Evolutionary conservation across 2,888 invertebrate species (phyloP).

Genomic region (Ypsolopha sequella): DNA sequence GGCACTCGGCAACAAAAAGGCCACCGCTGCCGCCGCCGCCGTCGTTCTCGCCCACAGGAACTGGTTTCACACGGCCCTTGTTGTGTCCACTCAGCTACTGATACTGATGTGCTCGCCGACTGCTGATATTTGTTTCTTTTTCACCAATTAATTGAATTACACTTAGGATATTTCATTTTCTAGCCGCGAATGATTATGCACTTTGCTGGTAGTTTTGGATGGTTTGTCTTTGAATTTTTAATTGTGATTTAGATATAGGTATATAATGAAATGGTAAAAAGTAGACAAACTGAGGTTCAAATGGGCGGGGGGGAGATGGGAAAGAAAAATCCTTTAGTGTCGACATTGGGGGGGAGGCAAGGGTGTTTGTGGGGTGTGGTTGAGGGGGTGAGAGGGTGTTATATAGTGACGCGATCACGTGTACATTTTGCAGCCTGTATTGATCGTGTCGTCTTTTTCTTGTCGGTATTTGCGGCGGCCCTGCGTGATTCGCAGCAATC

Average conservation of each 20-base stretch:
- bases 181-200: too few species aligned
- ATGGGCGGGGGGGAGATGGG: slow-evolving; percentile 23
- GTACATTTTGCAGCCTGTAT: slow-evolving; percentile 68
- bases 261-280: slow-evolving; percentile 4
- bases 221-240: too few species aligned
- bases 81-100: slow-evolving; percentile 15
- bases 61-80: slow-evolving; percentile 35
- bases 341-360: slow-evolving; percentile 44
- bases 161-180: too few species aligned
- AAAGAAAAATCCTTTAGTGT: slow-evolving; percentile 54
- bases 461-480: slow-evolving; percentile 37
- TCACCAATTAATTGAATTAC: neutral
- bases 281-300: slow-evolving; percentile 19
- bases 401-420: slow-evolving; percentile 69
- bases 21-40: slow-evolving; percentile 18
- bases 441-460: slow-evolving; percentile 60
- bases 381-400: slow-evolving; percentile 55
- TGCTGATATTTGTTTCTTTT: neutral
- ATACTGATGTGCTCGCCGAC: slow-evolving; percentile 3
- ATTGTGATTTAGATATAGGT: too few species aligned
- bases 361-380: slow-evolving; percentile 56
- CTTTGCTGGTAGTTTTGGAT: too few species aligned
- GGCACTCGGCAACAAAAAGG: neutral
- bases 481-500: slow-evolving; percentile 29
- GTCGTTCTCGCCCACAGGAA: slow-evolving; percentile 38